Conservation (phyloP, 2,888 invertebrate species). For the Tipula confusa region DNA sequence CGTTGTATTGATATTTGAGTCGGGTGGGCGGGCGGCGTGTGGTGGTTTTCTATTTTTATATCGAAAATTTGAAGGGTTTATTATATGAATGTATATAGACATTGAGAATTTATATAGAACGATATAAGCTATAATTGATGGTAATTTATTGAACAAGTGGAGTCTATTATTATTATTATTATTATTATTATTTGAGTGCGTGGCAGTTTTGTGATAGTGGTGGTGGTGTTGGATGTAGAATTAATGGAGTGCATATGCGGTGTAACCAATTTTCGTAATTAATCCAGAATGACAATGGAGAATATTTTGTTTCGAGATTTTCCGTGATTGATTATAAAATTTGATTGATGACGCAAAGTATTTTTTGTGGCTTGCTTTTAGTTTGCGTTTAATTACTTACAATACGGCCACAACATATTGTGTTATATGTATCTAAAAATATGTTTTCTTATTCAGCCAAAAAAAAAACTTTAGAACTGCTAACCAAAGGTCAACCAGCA, state of each 20-base stretch:
- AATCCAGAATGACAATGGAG: conserved; percentile 3
- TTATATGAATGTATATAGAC: background rate
- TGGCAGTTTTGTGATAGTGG: background rate
- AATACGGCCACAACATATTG: background rate
- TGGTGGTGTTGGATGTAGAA: too few relatives aligned
- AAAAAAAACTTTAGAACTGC: background rate
- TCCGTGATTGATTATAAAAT: background rate
- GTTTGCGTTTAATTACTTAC: background rate
- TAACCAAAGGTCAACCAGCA: too few relatives aligned
- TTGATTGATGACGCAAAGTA: background rate
- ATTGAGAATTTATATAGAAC: background rate
- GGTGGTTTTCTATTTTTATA: background rate
- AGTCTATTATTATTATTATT: too few relatives aligned
- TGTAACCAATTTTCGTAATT: conserved; percentile 20
- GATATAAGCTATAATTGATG: conserved; percentile 3
- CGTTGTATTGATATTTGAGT: conserved; percentile 3
- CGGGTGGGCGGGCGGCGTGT: too few relatives aligned
- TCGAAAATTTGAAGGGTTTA: background rate
- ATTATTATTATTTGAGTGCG: background rate
- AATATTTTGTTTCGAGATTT: background rate
- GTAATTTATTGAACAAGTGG: conserved; percentile 25
- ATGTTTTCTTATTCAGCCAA: background rate
- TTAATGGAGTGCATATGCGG: background rate
- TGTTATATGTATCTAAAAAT: background rate
- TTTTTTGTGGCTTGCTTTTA: background rate